Conservation (phyloP, 2,113 vertebrate species). For the Panurus biarmicus region DNA sequence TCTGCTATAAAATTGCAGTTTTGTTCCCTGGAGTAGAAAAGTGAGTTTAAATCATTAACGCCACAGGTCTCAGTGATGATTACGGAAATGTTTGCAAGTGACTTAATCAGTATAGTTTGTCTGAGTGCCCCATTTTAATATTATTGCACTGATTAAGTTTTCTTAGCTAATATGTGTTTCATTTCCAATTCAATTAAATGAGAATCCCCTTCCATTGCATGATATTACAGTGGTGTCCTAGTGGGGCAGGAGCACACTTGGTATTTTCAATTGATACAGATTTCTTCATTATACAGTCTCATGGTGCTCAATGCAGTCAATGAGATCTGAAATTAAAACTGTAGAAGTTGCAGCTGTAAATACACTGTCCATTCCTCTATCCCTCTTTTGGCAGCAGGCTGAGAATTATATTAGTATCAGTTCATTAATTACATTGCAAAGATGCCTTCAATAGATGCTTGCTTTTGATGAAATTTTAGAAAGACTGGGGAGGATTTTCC, state of each 20-base stretch:
- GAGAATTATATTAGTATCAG: background rate
- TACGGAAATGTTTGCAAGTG: slow-evolving; percentile 64
- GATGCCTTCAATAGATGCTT: background rate
- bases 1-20: slow-evolving; percentile 34
- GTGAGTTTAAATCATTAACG: slow-evolving; percentile 69
- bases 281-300: slow-evolving; percentile 65
- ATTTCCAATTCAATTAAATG: slow-evolving; percentile 77
- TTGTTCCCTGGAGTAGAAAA: slow-evolving; percentile 59
- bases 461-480: background rate
- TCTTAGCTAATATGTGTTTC: slow-evolving; percentile 75
- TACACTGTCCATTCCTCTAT: background rate
- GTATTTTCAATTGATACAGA: slow-evolving; percentile 63
- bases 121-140: slow-evolving; percentile 72
- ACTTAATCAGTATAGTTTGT: slow-evolving; percentile 71
- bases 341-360: slow-evolving; percentile 40
- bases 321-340: slow-evolving; percentile 68
- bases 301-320: slow-evolving; percentile 65
- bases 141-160: slow-evolving; percentile 77
- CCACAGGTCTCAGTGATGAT: slow-evolving; percentile 64
- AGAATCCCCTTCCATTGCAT: slow-evolving; percentile 72
- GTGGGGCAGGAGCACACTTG: slow-evolving; percentile 56
- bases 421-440: slow-evolving; percentile 7
- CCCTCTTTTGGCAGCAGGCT: background rate
- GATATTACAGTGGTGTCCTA: slow-evolving; percentile 65
- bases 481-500: background rate